Conservation (phyloP, 2,113 vertebrate genomes). For the Peromyscus maniculatus region DNA sequence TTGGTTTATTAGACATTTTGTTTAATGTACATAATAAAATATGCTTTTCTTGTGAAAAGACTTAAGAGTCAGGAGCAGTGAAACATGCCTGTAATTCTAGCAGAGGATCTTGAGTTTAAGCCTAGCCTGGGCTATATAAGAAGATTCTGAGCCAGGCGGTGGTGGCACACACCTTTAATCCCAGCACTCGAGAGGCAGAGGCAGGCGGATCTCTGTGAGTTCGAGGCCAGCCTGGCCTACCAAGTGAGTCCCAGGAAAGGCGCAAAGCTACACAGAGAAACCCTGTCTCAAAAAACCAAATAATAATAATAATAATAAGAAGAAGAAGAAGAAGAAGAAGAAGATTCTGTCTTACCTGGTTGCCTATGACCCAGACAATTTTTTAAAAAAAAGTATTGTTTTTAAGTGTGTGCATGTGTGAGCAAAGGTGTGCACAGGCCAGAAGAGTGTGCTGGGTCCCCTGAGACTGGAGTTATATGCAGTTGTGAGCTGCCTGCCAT, state of each 20-base stretch:
- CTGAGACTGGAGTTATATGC: neutral
- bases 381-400: neutral
- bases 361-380: neutral
- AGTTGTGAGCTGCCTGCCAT: neutral
- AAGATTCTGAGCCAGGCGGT: too few species aligned
- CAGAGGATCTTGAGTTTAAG: neutral
- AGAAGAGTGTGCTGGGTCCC: neutral
- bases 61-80: neutral
- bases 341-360: neutral
- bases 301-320: too few species aligned
- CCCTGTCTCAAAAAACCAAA: too few species aligned
- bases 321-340: neutral
- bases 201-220: too few species aligned
- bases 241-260: too few species aligned
- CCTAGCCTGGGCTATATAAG: neutral
- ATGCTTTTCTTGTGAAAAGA: conserved; percentile 24
- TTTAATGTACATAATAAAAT: conserved; percentile 22
- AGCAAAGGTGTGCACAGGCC: neutral
- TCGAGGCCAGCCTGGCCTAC: too few species aligned
- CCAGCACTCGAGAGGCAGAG: too few species aligned
- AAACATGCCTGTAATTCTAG: neutral
- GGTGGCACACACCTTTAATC: too few species aligned
- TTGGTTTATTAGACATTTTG: conserved; percentile 22
- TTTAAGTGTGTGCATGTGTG: neutral
- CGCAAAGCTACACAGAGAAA: too few species aligned